Conservation (phyloP, 2,888 invertebrate species). For the Artemia sinica region DNA sequence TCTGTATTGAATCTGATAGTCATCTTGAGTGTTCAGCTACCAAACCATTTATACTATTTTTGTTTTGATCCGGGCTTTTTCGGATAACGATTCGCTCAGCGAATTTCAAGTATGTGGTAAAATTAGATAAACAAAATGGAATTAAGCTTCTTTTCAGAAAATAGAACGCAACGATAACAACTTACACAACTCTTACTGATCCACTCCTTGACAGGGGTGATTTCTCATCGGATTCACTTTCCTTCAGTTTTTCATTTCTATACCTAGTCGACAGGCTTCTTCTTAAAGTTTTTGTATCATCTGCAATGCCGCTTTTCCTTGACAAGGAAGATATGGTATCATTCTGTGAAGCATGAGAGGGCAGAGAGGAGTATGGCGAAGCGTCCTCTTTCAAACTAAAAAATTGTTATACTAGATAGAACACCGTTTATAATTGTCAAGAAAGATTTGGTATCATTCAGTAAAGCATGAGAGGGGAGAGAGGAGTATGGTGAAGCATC, state of each 20-base stretch:
- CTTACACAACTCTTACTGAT: neutral
- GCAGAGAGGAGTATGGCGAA: neutral
- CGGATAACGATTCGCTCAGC: too few species aligned
- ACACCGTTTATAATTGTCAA: too few species aligned
- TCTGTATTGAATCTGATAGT: too few species aligned
- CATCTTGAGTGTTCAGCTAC: too few species aligned
- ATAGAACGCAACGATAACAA: neutral
- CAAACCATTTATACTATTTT: too few species aligned
- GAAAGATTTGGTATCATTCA: too few species aligned
- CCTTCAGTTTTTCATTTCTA: neutral
- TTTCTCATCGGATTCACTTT: neutral
- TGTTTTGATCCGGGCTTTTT: too few species aligned
- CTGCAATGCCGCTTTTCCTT: neutral
- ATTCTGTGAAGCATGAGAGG: neutral
- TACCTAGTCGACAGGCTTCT: neutral
- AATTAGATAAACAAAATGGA: too few species aligned
- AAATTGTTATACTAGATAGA: neutral
- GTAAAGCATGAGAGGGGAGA: too few species aligned
- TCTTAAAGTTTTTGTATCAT: neutral
- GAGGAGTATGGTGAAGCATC: too few species aligned
- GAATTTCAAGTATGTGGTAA: too few species aligned
- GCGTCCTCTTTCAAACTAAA: constrained; percentile 1
- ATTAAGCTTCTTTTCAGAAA: too few species aligned
- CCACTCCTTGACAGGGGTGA: neutral
- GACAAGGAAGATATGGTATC: neutral